Base-by-base conservation (phyloP, 2,113 vertebrate species). In the Nettapus auritus region DNA sequence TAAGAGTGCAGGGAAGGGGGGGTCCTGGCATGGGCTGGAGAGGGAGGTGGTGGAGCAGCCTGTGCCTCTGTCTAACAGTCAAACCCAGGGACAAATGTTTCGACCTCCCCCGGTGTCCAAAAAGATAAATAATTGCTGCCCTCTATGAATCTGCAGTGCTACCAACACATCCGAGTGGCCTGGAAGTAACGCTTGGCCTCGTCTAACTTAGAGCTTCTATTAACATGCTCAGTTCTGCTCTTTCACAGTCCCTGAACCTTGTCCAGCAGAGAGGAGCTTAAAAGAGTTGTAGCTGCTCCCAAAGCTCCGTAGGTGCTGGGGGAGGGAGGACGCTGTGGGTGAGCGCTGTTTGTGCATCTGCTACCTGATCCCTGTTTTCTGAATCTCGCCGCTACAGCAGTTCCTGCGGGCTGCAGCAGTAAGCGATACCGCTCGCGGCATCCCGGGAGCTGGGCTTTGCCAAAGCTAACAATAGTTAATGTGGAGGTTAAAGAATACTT, bases 391-490 rank as follows among this genome's bases (percentile, higher is more conserved):
- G 42, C 86, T 96, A 86, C 96, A 96, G 94, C 95, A 92, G 93
- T 92, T 95, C 88, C 93, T 92, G 84, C 91, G 55, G 82, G 91
- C 73, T 94, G 86, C 79, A 94, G 74, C 52, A 93, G 77, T 68
- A 89, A 94, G 92, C 3, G 20, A 83, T 68, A 82, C 56, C 28
- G 44, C 6, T 34, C 55, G 71, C 86, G 92, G 33, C 48, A 80
- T 73, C 53, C 88, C 67, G 16, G 52, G 70, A 89, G 73, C 77
- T 74, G 81, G 93, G 70, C 77, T 97, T 93, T 89, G 92, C 81
- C 77, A 90, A 92, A 95, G 84, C 82, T 88, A 70, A 94, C 83
- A 95, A 78, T 85, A 96, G 96, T 95, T 91, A 94, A 59, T 60
- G 75, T 85, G 71, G 86, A 96, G 83, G 70, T 91, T 94, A 87